These are phyloP conservation scores for Eurosta solidaginis DNA, from an alignment of 1,140 invertebrate species.

Conservation along the genomic window DNA sequence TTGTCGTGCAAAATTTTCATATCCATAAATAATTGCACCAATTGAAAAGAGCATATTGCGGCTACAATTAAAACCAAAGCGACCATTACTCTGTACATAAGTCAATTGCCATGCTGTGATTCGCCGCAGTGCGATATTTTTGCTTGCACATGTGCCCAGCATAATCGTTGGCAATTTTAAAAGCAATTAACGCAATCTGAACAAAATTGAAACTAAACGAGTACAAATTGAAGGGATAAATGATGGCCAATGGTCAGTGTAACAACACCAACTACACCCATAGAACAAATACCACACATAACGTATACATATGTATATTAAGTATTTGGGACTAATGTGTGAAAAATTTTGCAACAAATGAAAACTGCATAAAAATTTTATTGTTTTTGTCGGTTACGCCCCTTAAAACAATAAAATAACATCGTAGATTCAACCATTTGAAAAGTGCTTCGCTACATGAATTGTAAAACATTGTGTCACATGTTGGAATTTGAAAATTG, in stretches of 20 bases:
- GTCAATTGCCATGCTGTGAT: background rate
- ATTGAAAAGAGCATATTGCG: background rate
- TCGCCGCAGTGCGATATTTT: background rate
- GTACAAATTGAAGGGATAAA: background rate
- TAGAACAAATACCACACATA: too few species aligned
- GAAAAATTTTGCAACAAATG: background rate
- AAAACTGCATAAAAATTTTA: background rate
- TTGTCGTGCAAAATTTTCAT: background rate
- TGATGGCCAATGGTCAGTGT: background rate
- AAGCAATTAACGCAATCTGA: background rate
- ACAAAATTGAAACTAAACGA: background rate
- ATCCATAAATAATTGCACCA: background rate
- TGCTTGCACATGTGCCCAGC: background rate
- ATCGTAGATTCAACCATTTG: too few species aligned
- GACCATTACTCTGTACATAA: background rate
- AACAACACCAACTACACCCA: background rate
- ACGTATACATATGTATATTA: background rate
- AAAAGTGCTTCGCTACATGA: too few species aligned
- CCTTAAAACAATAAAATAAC: too few species aligned
- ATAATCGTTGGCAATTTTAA: constrained; percentile 13
- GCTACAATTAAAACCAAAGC: background rate
- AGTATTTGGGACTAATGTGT: background rate
- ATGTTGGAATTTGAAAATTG: background rate
- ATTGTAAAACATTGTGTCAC: background rate
- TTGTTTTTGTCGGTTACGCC: too few species aligned